A percentile compares a stretch with the other conserved stretches of the same genome.
Evolutionary conservation across 1,140 invertebrate genomes (phyloP).

Genomic region (Dufourea novaeangliae): DNA sequence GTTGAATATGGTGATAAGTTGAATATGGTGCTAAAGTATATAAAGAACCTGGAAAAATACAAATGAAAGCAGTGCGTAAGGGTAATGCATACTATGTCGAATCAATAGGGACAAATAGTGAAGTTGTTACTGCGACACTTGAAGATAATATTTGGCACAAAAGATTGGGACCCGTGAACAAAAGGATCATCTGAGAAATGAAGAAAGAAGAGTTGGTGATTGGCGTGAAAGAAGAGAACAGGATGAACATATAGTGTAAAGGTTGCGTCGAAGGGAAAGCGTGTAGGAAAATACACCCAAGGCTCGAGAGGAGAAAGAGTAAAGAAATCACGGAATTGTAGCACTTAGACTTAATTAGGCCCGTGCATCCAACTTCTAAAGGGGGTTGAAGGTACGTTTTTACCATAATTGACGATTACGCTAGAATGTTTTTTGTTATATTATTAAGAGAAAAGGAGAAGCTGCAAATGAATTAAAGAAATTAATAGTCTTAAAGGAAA

Average conservation of each 20-base stretch:
- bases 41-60: not conserved
- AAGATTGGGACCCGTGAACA: not conserved
- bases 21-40: not conserved
- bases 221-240: not conserved
- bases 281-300: not conserved
- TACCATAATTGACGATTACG: not conserved
- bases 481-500: constrained; percentile 14
- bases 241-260: not conserved
- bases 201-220: not conserved
- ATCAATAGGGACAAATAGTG: not conserved
- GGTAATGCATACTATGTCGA: constrained; percentile 1
- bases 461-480: not conserved
- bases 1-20: not conserved
- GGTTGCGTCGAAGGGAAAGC: not conserved
- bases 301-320: not conserved
- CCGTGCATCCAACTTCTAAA: not conserved
- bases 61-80: not conserved
- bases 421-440: not conserved
- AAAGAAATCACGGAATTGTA: not conserved
- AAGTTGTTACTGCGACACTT: not conserved
- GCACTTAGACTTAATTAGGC: constrained; percentile 6
- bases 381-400: not conserved
- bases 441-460: not conserved
- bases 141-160: not conserved
- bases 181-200: not conserved